These are phyloP conservation scores for Scophthalmus maximus DNA, from an alignment of 2,113 vertebrate species.

Conservation along the genomic window DNA sequence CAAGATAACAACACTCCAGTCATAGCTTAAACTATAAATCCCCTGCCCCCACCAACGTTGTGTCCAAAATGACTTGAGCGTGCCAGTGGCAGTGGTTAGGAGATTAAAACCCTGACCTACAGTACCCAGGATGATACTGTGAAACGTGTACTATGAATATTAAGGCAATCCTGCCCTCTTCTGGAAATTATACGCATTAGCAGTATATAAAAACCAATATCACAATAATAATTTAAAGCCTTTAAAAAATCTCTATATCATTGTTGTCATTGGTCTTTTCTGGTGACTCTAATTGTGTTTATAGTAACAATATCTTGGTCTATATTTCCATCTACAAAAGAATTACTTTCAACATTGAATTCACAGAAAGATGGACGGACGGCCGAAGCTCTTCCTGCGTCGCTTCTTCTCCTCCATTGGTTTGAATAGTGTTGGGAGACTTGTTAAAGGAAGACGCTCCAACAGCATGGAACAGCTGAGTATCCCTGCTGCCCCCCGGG, in stretches of 20 bases:
- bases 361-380: conserved; percentile 75
- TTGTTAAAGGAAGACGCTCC: conserved; percentile 89
- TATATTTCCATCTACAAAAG: background rate
- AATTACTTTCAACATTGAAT: background rate
- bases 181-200: conserved; percentile 43
- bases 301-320: background rate
- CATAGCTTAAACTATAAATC: conserved; percentile 47
- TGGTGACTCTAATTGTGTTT: background rate
- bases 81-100: conserved; percentile 16
- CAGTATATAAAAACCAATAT: background rate
- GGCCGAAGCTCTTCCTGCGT: conserved; percentile 85
- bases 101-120: conserved; percentile 50
- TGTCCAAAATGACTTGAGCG: conserved; percentile 21
- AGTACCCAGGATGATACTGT: conserved; percentile 30
- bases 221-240: background rate
- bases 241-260: no score
- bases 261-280: background rate
- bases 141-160: conserved; percentile 3
- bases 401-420: conserved; percentile 91
- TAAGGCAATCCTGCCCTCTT: conserved; percentile 63
- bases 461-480: conserved; percentile 92
- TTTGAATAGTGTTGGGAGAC: conserved; percentile 87
- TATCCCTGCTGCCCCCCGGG: conserved; percentile 30
- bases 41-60: background rate
- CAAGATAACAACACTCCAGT: conserved; percentile 27